Conservation (phyloP, 53 echinoderm and acorn worm species). For the Glandiceps talaboti region DNA sequence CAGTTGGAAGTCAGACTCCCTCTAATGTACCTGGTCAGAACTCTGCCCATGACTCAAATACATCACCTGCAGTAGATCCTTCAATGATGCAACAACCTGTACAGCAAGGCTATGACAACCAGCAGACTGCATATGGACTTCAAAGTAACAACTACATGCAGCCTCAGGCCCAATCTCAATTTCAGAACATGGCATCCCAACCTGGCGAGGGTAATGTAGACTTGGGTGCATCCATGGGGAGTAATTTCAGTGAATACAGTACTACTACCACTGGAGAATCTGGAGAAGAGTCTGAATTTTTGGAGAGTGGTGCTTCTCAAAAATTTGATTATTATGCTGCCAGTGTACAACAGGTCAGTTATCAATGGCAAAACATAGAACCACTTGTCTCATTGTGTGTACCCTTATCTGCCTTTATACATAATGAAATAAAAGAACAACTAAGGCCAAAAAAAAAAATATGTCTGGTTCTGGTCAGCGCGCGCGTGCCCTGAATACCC, state of each 20-base stretch:
- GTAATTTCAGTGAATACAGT: constrained; percentile 89
- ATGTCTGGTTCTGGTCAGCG: too few relatives aligned
- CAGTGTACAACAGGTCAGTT: not conserved
- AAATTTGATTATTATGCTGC: constrained; percentile 13
- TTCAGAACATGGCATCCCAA: not conserved
- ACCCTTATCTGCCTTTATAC: too few relatives aligned
- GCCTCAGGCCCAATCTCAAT: constrained; percentile 10
- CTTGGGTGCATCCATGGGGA: constrained; percentile 62
- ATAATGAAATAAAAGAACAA: too few relatives aligned
- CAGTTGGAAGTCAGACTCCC: not conserved
- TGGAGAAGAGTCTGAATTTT: constrained; percentile 52
- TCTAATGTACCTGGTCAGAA: not conserved
- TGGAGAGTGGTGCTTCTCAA: constrained; percentile 43
- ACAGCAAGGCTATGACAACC: constrained; percentile 24
- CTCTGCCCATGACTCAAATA: constrained; percentile 6
- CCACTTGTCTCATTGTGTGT: too few relatives aligned
- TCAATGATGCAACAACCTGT: constrained; percentile 19
- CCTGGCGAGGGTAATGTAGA: constrained; percentile 27
- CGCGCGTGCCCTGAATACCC: too few relatives aligned
- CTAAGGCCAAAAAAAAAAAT: too few relatives aligned
- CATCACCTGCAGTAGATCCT: constrained; percentile 12
- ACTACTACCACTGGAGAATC: constrained; percentile 63
- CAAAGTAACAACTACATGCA: not conserved
- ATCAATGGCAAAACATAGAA: too few relatives aligned
- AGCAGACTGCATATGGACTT: not conserved